Evolutionary conservation across 2,888 invertebrate species (phyloP), one percentile per base, ranked within the genome.

Genomic region (Microplitis deprimator): DNA sequence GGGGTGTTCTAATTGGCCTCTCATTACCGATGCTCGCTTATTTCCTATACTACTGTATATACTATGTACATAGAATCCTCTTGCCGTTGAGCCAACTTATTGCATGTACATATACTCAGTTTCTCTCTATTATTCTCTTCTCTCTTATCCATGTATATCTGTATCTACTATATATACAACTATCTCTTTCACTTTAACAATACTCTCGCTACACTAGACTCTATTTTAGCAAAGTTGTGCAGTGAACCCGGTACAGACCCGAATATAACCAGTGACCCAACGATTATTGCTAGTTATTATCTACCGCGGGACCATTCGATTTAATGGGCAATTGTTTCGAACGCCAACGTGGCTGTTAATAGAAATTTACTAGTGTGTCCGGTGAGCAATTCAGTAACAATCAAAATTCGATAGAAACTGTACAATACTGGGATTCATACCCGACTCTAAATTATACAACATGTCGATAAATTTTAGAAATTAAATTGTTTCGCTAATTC

Each of bases 11-110:
- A 89, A 89, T 89, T 89, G 88, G 88, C 82, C 89, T 87, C 89
- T 89, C 89, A 89, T 89, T 89, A 89, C 86, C 88, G 89, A 88
- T 89, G 88, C 87, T 89, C 89, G 86, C 87, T 88, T 88, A 86
- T 87, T 87, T 85, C 85, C 81, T 79, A 82, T 80, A 8, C 50
- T 50, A 8, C 50, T 13, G 13, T 13, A 50, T 50, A 50, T 50
- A 8, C 50, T 29, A 29, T 29, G 29, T 29, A 29, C 29, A 29
- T 29, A 29, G 29, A 4, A 29, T 29, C 29, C 29, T 29, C 29
- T 29, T 3, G 29, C 29, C 29, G 29, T 29, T 29, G 29, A 71
- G 68, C 41, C 40, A 41, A 60, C 61, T 50, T 50, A 50, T 50
- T 50, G 50, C 50, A 29, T 29, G 29, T 29, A 29, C 29, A 29